A percentile compares a stretch with the other conserved stretches of the same genome.
Conservation (phyloP, 1,140 invertebrate species). For the Parapsyche elsis region DNA sequence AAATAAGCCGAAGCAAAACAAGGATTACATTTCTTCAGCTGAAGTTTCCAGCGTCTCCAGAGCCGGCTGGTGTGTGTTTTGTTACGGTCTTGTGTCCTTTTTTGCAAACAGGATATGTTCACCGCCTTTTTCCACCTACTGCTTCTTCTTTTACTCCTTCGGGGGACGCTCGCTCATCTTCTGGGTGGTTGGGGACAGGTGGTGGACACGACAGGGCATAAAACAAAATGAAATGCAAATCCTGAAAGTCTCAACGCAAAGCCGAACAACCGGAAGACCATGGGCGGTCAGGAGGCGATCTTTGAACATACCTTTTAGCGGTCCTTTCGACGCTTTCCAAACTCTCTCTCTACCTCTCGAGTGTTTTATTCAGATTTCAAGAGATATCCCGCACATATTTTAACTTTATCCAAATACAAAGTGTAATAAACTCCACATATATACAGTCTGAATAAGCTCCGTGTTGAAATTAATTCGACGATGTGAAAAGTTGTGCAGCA, state of each 20-base stretch:
- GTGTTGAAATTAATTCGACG: too few relatives aligned
- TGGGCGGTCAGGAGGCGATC: neutral
- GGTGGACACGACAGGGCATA: constrained; percentile 33
- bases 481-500: too few relatives aligned
- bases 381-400: too few relatives aligned
- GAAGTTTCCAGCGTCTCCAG: constrained; percentile 40
- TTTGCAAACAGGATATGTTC: constrained; percentile 30
- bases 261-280: constrained; percentile 16
- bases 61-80: constrained; percentile 27
- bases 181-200: neutral
- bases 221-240: constrained; percentile 55
- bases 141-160: neutral
- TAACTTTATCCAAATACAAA: too few relatives aligned
- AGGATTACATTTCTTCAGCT: constrained; percentile 37
- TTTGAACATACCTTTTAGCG: neutral
- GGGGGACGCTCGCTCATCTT: neutral
- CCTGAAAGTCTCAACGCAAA: constrained; percentile 24
- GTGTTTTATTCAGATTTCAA: neutral
- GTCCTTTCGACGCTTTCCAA: neutral
- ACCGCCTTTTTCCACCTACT: neutral
- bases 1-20: constrained; percentile 36
- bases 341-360: neutral
- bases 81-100: constrained; percentile 24
- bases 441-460: neutral
- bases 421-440: neutral